A percentile compares a stretch with the other conserved stretches of the same genome.
These are phyloP conservation scores for Xenopus tropicalis DNA, from an alignment of 2,113 vertebrate species.

Conservation along the genomic window DNA sequence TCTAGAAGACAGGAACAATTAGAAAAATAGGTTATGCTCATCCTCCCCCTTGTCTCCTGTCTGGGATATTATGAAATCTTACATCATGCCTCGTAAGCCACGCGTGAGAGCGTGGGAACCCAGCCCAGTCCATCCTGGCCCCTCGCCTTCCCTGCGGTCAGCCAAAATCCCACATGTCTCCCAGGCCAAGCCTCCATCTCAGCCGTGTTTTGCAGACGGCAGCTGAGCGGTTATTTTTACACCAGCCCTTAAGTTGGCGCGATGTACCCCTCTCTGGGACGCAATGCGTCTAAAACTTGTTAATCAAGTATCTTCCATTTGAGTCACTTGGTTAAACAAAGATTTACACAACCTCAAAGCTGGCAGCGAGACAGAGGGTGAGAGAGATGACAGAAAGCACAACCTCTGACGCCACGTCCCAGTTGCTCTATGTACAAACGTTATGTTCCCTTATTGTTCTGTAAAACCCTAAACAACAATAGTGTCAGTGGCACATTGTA, in stretches of 20 bases:
- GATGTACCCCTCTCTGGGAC: neutral
- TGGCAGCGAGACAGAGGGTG: neutral
- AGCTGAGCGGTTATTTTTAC: constrained; percentile 37
- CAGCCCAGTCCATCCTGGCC: constrained; percentile 39
- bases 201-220: constrained; percentile 25
- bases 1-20: neutral
- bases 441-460: no score
- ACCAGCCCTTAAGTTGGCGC: constrained; percentile 3
- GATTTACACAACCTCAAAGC: neutral
- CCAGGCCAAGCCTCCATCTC: constrained; percentile 37
- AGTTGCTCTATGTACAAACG: no score
- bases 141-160: constrained; percentile 44
- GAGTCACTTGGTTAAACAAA: neutral
- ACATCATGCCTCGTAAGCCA: constrained; percentile 43
- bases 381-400: neutral
- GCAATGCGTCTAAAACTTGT: constrained; percentile 18
- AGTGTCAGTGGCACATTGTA: no score
- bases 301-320: constrained; percentile 16
- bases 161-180: constrained; percentile 44
- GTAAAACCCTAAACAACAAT: no score
- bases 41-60: constrained; percentile 26
- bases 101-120: constrained; percentile 45
- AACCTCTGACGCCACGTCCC: no score
- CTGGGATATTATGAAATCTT: constrained; percentile 43
- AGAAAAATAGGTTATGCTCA: neutral